phyloP scores from a whole-genome alignment of 2,113 vertebrate genomes.

The Xiphophorus hellerii region DNA sequence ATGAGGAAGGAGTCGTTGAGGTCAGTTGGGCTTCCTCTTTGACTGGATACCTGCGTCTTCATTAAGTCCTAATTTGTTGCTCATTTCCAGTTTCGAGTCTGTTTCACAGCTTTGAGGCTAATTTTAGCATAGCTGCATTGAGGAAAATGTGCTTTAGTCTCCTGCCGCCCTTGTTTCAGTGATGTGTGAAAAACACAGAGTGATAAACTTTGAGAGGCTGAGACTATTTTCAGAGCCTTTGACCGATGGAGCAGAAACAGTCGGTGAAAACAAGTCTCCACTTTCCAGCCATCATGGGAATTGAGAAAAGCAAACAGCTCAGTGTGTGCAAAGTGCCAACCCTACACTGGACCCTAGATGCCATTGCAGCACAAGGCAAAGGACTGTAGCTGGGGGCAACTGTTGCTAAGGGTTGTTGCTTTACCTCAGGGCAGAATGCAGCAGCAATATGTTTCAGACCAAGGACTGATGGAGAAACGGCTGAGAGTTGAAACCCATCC shows the following conservation, averaged over 20 bases:
- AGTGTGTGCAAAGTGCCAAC: slow-evolving; percentile 77
- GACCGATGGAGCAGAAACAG: slow-evolving; percentile 72
- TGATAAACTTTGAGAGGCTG: slow-evolving; percentile 76
- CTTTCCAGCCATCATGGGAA: slow-evolving; percentile 81
- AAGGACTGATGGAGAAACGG: slow-evolving; percentile 39
- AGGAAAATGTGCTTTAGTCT: slow-evolving; percentile 41
- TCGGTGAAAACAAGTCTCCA: slow-evolving; percentile 75
- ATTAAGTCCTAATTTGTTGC: slow-evolving; percentile 17
- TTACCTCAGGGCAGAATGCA: slow-evolving; percentile 72
- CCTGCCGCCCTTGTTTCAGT: slow-evolving; percentile 51
- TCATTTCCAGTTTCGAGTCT: slow-evolving; percentile 19
- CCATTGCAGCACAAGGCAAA: slow-evolving; percentile 77
- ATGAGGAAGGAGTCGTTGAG: slow-evolving; percentile 87
- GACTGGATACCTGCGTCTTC: slow-evolving; percentile 39
- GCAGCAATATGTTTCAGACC: slow-evolving; percentile 53
- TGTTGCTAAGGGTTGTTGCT: slow-evolving; percentile 77
- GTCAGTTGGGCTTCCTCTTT: slow-evolving; percentile 67
- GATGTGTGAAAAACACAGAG: slow-evolving; percentile 74
- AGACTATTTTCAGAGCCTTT: slow-evolving; percentile 78
- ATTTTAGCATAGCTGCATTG: slow-evolving; percentile 40
- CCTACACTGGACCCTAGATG: slow-evolving; percentile 77
- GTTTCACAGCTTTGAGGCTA: slow-evolving; percentile 37
- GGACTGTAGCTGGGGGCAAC: slow-evolving; percentile 78
- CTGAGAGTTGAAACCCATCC: slow-evolving; percentile 23
- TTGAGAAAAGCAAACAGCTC: slow-evolving; percentile 82